Base-by-base conservation (phyloP, 2,113 vertebrate genomes). In the Ancistrus triradiatus region DNA sequence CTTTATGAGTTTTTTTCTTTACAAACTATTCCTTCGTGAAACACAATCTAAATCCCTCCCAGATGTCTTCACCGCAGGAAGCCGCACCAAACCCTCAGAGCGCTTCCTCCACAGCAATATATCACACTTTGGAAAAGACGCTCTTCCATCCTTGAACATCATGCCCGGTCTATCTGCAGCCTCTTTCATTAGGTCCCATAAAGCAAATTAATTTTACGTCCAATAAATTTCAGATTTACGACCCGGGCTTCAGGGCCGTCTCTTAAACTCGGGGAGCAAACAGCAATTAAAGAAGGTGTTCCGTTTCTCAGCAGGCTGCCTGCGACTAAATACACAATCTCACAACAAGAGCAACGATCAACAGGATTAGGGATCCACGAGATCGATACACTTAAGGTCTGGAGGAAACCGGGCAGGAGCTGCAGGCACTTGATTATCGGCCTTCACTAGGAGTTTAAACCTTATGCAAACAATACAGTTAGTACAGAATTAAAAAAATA, bases 201-300 rank as follows among this genome's bases (percentile, higher is more conserved):
- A 28, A 25, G 42, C 43, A 66, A 66, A 66, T 42, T 11, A 59
- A 40, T 2, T 48, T 42, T 42, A 58, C 15, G 25, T 14, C 17
- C 37, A 49, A 66, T 66, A 31, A 58, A 59, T 66, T 57, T 50
- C 50, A 38, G 17, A 58, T 66, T 52, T 49, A 66, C 37, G n/a
- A 17, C 19, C 44, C 13, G 31, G 3, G 37, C 4, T 46, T 64
- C n/a, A 58, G 22, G 15, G 46, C 22, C 18, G 18, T 42, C 53
- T 50, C 35, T 13, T 27, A 31, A 58, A 50, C 44, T n/a, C 17
- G 31, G 15, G 14, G 15, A 19, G 44, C 35, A 50, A 66, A 50
- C 46, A 49, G 53, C 44, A 50, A 66, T 66, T 66, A 66, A 49
- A 49, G 22, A 8, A 59, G 53, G 43, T 13, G 18, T 66, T 66